Evolutionary conservation across 2,888 invertebrate species (phyloP), one percentile per base, ranked within the genome.

Genomic region (Acronicta alni): DNA sequence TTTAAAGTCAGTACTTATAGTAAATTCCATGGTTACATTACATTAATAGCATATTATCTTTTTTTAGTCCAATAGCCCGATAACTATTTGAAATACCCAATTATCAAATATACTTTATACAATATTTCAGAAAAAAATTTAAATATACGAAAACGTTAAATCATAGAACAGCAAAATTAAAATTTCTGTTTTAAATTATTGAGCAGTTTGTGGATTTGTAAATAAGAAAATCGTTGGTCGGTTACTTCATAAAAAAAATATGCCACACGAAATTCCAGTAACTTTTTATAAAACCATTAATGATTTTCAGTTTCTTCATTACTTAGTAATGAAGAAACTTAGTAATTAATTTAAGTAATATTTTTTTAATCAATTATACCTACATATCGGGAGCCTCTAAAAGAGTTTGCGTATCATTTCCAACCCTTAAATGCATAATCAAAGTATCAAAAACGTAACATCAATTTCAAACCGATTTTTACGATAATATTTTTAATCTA

Each of bases 1-100:
- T 61, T 75, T 54, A 64, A 69, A 61, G 58, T 75, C 57, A 64
- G 65, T 67, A 35, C 35, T 35, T 35, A 67, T 68, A 79, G 71
- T 75, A 79, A 81, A 80, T 83, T 75, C 75, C 74, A 78, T 75
- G 73, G 69, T 80, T 79, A 77, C 75, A 72, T 78, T 67, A 75
- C 60, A 60, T 74, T 58, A 57, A 78, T 58, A 73, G 66, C 46
- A 60, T 55, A 47, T 16, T 48, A 26, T 43, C n/a, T 57, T 71
- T 61, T 48, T 49, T 44, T 63, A 68, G 67, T 57, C 58, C 67
- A 63, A 49, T 65, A 64, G 46, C 55, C 65, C 47, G 53, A 64
- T n/a, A 57, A 57, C 42, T 45, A 58, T 45, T 16, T 42, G 18
- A 67, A 63, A 44, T 56, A 30, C 30, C 23, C 51, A 52, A 41